Conservation (phyloP, 53 echinoderm and acorn worm species). For the Holothuria scabra region DNA sequence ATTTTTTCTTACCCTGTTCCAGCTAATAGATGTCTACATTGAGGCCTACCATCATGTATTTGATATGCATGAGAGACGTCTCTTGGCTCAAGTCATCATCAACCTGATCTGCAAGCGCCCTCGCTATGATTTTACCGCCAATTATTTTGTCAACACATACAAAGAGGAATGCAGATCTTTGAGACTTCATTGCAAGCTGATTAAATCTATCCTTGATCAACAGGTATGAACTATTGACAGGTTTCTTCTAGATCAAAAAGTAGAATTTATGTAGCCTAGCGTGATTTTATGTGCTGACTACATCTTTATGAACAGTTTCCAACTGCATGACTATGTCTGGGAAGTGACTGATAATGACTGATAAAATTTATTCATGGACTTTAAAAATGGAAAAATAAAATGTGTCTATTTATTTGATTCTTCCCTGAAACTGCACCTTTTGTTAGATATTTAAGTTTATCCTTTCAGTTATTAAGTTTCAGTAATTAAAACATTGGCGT, state of each 20-base stretch:
- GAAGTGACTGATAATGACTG: too few relatives aligned
- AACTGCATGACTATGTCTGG: too few relatives aligned
- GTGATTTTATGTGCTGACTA: too few relatives aligned
- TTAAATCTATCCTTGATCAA: conserved; percentile 91
- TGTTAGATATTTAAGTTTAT: too few relatives aligned
- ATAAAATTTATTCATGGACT: too few relatives aligned
- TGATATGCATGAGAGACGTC: conserved; percentile 97
- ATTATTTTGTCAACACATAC: conserved; percentile 92
- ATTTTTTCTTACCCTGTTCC: not conserved
- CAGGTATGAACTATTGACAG: conserved; percentile 63
- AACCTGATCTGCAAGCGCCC: conserved; percentile 84
- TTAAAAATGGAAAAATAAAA: too few relatives aligned
- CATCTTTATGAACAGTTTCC: too few relatives aligned
- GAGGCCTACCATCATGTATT: conserved; percentile 98
- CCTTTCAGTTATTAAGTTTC: not conserved
- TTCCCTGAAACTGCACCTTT: too few relatives aligned
- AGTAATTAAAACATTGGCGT: too few relatives aligned
- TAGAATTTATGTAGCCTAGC: too few relatives aligned
- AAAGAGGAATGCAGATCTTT: conserved; percentile 81
- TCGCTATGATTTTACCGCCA: conserved; percentile 82
- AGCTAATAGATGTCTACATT: conserved; percentile 92
- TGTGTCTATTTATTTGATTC: too few relatives aligned
- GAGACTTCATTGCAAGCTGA: conserved; percentile 78
- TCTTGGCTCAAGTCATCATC: conserved; percentile 86
- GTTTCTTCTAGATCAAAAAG: too few relatives aligned